phyloP scores from a whole-genome alignment of 1,140 invertebrate species.

The Aphelenchoides fujianensis region DNA sequence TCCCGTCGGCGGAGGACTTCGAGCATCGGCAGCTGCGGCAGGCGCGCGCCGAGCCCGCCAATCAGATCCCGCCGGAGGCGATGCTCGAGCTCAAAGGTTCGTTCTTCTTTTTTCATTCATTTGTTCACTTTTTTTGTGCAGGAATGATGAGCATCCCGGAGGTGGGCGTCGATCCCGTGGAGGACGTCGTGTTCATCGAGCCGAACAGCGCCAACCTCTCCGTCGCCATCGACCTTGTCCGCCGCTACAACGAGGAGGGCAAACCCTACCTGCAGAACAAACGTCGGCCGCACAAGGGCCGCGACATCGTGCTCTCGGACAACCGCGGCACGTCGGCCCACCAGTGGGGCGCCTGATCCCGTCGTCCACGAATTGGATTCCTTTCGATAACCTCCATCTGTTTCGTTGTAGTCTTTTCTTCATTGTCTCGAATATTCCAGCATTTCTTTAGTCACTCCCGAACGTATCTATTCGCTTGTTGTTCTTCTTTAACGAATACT shows the following conservation, averaged over 20 bases:
- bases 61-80: conserved; percentile 50
- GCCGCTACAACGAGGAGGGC: conserved; percentile 55
- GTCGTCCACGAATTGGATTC: no score
- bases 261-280: conserved; percentile 50
- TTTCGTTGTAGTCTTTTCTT: no score
- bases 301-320: conserved; percentile 34
- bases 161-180: conserved; percentile 50
- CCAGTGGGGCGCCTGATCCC: background rate
- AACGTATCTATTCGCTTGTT: no score
- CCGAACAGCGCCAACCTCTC: conserved; percentile 43
- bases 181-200: conserved; percentile 55
- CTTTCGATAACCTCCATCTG: no score
- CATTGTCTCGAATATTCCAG: no score
- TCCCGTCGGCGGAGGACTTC: conserved; percentile 49
- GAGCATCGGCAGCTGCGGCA: conserved; percentile 44
- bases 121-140: conserved; percentile 19
- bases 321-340: conserved; percentile 29
- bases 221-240: conserved; percentile 57
- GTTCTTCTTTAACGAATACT: no score
- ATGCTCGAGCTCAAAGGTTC: conserved; percentile 58
- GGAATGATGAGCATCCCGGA: conserved; percentile 33
- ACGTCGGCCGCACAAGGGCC: conserved; percentile 12
- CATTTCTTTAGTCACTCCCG: no score
- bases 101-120: no score
- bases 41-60: conserved; percentile 31